A percentile compares a stretch with the other conserved stretches of the same genome.
Conservation (phyloP, 2,113 vertebrate genomes). For the Rhea pennata region DNA sequence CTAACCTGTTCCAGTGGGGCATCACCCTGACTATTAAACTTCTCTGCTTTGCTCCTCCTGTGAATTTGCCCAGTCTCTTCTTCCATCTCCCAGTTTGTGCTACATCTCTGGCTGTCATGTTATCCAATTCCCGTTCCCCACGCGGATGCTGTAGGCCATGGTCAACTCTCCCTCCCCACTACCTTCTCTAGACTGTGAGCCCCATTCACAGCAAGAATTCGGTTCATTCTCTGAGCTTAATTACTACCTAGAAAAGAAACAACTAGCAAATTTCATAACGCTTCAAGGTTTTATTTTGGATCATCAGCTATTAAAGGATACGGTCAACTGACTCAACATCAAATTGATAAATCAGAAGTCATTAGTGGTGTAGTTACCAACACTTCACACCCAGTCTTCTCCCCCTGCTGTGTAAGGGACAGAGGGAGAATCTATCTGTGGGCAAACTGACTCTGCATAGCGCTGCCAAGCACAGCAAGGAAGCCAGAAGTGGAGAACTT, state of each 20-base stretch:
- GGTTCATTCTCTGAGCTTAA: background rate
- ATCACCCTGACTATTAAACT: too few relatives aligned
- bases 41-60: too few relatives aligned
- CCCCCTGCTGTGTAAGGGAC: too few relatives aligned
- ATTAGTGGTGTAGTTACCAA: background rate
- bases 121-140: too few relatives aligned
- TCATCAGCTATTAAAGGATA: background rate
- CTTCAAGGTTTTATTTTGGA: rapidly evolving
- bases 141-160: background rate
- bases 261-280: rapidly evolving
- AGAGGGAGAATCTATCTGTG: too few relatives aligned
- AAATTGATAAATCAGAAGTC: background rate
- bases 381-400: rapidly evolving
- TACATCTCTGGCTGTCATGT: background rate
- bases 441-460: background rate
- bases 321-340: background rate
- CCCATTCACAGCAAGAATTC: rapidly evolving
- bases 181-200: rapidly evolving
- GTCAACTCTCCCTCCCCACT: background rate
- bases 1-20: background rate
- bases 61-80: background rate
- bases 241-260: background rate
- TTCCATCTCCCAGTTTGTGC: background rate
- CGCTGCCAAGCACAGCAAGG: background rate
- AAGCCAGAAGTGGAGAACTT: background rate